phyloP scores from a whole-genome alignment of 2,797 vertebrate species.

The Dendrocincla fuliginosa region DNA sequence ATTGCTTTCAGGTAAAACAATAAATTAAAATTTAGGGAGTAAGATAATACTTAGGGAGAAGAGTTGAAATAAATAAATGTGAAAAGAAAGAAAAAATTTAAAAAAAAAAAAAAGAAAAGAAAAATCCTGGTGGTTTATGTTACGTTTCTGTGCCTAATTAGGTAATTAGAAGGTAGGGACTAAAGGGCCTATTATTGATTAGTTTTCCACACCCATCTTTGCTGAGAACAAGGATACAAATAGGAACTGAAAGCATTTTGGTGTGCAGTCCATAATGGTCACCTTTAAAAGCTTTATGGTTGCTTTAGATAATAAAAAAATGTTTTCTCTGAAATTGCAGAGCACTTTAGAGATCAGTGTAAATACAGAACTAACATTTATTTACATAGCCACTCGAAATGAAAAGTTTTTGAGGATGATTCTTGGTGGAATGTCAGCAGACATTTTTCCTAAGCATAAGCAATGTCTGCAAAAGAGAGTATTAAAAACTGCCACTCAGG shows the following conservation, averaged over 20 bases:
- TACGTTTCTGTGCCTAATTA: slow-evolving; percentile 67
- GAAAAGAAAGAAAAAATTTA: not conserved
- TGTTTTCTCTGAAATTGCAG: not conserved
- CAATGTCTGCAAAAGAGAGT: not conserved
- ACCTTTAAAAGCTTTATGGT: not conserved
- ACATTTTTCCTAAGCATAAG: not conserved
- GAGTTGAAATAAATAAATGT: slow-evolving; percentile 34
- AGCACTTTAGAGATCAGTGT: not conserved
- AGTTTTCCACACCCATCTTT: slow-evolving; percentile 61
- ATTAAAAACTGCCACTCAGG: not conserved
- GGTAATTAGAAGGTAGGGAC: slow-evolving; percentile 62
- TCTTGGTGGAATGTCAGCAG: not conserved
- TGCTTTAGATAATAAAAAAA: not conserved
- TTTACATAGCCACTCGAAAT: not conserved
- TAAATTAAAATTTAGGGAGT: slow-evolving; percentile 76
- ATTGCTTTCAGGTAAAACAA: slow-evolving; percentile 76
- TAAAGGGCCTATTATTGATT: slow-evolving; percentile 54
- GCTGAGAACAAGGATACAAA: slow-evolving; percentile 10
- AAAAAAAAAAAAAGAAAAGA: not conserved
- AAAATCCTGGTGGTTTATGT: not conserved
- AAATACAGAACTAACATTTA: not conserved
- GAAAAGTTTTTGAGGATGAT: not conserved
- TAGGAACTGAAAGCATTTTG: slow-evolving; percentile 27
- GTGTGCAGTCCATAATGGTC: not conserved
- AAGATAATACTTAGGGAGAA: slow-evolving; percentile 45